These are phyloP conservation scores for Poicephalus gulielmi DNA, from an alignment of 2,113 vertebrate species.

Conservation along the genomic window DNA sequence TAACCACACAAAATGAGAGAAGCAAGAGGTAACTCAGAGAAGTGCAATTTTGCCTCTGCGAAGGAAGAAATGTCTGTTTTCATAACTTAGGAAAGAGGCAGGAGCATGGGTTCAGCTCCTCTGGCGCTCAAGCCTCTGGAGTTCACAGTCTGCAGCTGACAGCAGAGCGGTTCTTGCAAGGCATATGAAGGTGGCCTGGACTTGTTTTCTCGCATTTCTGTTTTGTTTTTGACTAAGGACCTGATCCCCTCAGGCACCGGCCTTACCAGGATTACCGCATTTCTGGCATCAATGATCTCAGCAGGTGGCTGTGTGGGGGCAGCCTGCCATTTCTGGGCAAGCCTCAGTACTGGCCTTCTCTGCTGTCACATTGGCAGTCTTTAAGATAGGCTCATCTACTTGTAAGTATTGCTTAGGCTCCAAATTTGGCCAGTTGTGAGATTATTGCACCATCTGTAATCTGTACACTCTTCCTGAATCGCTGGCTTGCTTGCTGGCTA, in stretches of 20 bases:
- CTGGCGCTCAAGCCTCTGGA: rapidly evolving
- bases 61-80: not conserved
- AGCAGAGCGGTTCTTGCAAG: not conserved
- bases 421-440: conserved; percentile 27
- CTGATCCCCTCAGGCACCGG: not conserved
- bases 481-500: not conserved
- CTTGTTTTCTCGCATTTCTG: not conserved
- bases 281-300: conserved; percentile 20
- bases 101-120: not conserved
- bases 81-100: not conserved
- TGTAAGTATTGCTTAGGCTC: conserved; percentile 12
- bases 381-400: conserved; percentile 24
- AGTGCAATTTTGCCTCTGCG: not conserved
- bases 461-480: not conserved
- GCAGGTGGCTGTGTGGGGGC: conserved; percentile 15
- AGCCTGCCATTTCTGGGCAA: not conserved
- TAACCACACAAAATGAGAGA: not conserved
- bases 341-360: not conserved
- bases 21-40: not conserved
- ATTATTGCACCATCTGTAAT: conserved; percentile 42
- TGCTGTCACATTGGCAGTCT: conserved; percentile 22
- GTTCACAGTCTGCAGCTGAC: not conserved
- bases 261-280: conserved; percentile 6
- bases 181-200: not conserved
- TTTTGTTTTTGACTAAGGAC: not conserved